Percentiles rank a stretch among this genome's conserved stretches.
Evolutionary conservation across 1,140 invertebrate genomes (phyloP).

Genomic region (Steinernema khuongi): DNA sequence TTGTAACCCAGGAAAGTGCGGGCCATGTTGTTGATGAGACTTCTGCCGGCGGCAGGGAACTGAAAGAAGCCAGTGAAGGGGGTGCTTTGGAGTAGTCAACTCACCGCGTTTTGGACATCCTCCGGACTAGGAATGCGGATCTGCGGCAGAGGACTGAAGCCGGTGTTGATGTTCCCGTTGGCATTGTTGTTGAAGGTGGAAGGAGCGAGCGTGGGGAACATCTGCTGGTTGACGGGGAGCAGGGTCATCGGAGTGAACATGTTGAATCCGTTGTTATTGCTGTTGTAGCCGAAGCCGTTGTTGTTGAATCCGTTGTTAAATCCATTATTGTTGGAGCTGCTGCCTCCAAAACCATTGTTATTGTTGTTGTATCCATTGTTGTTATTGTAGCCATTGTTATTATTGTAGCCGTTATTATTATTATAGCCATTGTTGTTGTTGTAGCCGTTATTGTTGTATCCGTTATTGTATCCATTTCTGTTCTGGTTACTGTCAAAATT

Average conservation of each 20-base stretch:
- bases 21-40: conserved; percentile 5
- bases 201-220: background rate
- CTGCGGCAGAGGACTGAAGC: background rate
- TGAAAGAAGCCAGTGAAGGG: background rate
- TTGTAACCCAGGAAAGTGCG: background rate
- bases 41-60: background rate
- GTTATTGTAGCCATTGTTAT: background rate
- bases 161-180: background rate
- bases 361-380: conserved; percentile 1
- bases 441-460: background rate
- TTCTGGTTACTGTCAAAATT: no score
- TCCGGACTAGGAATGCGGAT: background rate
- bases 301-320: background rate
- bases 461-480: background rate
- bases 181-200: background rate
- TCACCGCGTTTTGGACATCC: background rate
- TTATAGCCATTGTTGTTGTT: background rate
- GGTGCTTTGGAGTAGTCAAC: background rate
- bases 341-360: background rate
- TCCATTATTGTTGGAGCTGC: background rate
- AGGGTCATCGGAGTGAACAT: background rate
- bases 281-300: background rate
- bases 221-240: background rate
- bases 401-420: background rate
- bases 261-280: conserved; percentile 7